Conservation (phyloP, 92 coral and sea anemone genomes). For the Nematostella vectensis region DNA sequence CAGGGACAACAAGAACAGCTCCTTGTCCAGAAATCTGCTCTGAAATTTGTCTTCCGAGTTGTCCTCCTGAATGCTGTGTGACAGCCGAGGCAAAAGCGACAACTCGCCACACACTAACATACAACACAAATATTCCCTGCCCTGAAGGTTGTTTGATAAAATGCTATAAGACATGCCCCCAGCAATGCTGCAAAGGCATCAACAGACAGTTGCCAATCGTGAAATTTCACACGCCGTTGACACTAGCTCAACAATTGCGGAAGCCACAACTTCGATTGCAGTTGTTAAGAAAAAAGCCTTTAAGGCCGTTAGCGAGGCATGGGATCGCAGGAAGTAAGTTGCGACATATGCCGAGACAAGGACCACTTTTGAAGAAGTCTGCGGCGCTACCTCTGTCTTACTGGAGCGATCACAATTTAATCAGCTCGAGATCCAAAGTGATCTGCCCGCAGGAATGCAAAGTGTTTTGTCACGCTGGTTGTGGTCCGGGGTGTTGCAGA, state of each 20-base stretch:
- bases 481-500: conserved; percentile 12
- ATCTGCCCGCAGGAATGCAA: conserved; percentile 16
- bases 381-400: neutral
- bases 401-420: neutral
- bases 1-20: neutral
- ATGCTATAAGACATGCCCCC: conserved; percentile 22
- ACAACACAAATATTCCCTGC: conserved; percentile 18
- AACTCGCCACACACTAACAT: conserved; percentile 14
- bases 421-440: conserved; percentile 21
- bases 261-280: neutral
- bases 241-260: neutral
- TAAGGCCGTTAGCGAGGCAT: neutral
- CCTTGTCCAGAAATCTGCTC: conserved; percentile 24
- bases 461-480: conserved; percentile 6
- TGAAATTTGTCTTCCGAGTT: conserved; percentile 22
- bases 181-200: conserved; percentile 9
- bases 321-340: neutral
- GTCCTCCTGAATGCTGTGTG: conserved; percentile 18
- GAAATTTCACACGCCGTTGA: neutral
- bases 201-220: neutral
- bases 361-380: neutral
- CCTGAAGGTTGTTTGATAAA: conserved; percentile 10
- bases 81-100: conserved; percentile 2
- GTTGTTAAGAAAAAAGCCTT: neutral
- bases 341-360: neutral